Conservation (phyloP, 2,888 invertebrate genomes). For the Ligdia adustata region DNA sequence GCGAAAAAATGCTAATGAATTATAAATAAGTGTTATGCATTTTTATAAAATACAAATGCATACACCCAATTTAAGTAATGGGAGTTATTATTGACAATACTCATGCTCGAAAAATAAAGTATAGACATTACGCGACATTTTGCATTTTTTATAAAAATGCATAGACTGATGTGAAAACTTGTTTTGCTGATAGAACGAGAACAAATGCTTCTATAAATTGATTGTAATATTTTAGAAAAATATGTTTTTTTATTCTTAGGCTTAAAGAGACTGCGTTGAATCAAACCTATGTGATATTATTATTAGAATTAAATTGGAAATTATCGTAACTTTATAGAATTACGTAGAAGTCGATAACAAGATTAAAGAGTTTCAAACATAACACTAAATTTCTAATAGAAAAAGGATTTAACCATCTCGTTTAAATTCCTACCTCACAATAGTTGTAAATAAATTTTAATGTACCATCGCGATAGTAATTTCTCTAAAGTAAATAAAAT, state of each 20-base stretch:
- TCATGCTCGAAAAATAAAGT: constrained; percentile 55
- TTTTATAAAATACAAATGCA: constrained; percentile 54
- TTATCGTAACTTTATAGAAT: constrained; percentile 30
- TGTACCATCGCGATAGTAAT: constrained; percentile 56
- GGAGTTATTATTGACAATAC: constrained; percentile 43
- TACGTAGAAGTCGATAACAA: constrained; percentile 40
- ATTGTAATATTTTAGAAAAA: constrained; percentile 67
- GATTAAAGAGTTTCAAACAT: constrained; percentile 47
- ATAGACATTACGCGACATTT: constrained; percentile 46
- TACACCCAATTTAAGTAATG: constrained; percentile 46
- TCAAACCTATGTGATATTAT: constrained; percentile 44
- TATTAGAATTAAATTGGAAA: constrained; percentile 43
- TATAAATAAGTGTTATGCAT: constrained; percentile 52
- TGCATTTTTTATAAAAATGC: constrained; percentile 62
- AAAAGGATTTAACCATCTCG: constrained; percentile 43
- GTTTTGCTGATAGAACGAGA: neutral
- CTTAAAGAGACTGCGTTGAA: constrained; percentile 64
- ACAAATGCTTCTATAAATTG: constrained; percentile 9
- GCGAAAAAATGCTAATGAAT: constrained; percentile 60
- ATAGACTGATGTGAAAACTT: constrained; percentile 29
- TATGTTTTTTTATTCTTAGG: constrained; percentile 62
- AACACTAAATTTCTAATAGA: constrained; percentile 43
- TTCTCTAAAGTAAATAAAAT: constrained; percentile 44
- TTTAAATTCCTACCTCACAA: constrained; percentile 36
- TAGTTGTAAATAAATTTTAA: constrained; percentile 59